Conservation (phyloP, 2,113 vertebrate species). For the Rhipidura dahli region DNA sequence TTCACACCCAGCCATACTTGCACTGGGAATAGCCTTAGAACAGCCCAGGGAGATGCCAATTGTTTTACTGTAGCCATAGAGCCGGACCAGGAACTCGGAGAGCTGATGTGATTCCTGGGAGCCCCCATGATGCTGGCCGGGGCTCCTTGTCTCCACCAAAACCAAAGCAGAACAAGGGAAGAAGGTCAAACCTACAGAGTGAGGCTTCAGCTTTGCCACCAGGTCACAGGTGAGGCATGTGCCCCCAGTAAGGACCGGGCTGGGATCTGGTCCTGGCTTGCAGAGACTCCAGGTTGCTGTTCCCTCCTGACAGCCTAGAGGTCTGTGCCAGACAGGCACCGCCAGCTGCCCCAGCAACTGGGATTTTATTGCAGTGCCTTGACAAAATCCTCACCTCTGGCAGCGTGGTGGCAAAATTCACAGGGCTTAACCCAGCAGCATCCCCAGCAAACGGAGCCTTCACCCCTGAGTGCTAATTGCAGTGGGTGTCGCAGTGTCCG, state of each 20-base stretch:
- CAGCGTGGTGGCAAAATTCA: not conserved
- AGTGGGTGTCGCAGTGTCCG: not conserved
- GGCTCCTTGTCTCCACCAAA: not conserved
- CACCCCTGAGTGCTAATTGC: not conserved
- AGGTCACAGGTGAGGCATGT: fast-evolving
- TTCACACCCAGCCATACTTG: not conserved
- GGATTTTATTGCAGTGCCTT: not conserved
- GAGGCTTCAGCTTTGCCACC: not conserved
- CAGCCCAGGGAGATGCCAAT: not conserved
- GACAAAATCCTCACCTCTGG: not conserved
- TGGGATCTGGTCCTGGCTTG: not conserved
- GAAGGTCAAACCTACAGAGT: not conserved
- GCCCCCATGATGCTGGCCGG: fast-evolving
- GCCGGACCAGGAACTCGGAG: fast-evolving
- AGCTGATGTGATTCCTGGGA: not conserved
- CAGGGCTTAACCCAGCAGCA: not conserved
- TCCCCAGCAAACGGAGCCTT: not conserved
- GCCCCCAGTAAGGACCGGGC: not conserved
- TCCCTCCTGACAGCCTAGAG: not conserved
- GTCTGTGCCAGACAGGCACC: not conserved
- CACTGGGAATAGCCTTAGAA: not conserved
- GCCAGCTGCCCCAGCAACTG: not conserved
- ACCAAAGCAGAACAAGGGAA: not conserved
- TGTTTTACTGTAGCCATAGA: not conserved
- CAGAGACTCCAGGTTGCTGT: not conserved